phyloP scores from a whole-genome alignment of 2,113 vertebrate genomes.

The Grammomys dolichurus region DNA sequence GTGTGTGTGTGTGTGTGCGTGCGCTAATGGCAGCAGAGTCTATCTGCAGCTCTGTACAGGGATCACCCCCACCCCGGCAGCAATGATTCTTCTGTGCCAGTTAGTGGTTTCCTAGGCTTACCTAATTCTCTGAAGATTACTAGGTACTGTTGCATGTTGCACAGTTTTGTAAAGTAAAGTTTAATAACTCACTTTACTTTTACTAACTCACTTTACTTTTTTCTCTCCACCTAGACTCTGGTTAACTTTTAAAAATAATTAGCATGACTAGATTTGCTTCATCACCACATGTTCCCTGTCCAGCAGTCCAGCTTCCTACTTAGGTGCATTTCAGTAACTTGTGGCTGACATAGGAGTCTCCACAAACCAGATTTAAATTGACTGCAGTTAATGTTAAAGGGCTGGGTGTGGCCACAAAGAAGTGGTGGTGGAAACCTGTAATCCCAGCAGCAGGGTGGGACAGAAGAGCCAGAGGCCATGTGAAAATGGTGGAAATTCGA shows the following conservation, averaged over 20 bases:
- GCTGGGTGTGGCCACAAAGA: neutral
- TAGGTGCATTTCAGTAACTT: neutral
- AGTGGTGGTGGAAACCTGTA: neutral
- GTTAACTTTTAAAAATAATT: neutral
- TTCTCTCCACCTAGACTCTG: no score
- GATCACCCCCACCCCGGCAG: neutral
- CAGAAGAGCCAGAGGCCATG: neutral
- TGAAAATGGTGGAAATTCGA: slow-evolving; percentile 97
- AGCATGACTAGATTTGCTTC: neutral
- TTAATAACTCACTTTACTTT: no score
- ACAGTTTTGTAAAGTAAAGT: neutral
- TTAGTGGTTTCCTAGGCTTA: neutral
- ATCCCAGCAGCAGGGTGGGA: neutral
- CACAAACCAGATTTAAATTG: slow-evolving; percentile 24
- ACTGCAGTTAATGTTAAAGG: slow-evolving; percentile 31
- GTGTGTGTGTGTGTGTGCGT: no score
- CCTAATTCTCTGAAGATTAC: neutral
- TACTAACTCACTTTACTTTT: no score
- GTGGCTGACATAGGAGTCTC: neutral
- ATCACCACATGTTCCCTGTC: neutral
- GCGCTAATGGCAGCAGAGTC: neutral
- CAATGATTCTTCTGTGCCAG: neutral
- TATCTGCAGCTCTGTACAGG: neutral
- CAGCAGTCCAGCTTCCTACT: neutral
- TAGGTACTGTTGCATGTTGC: neutral